Percentiles rank a stretch among this genome's conserved stretches.
phyloP scores from a whole-genome alignment of 2,113 vertebrate genomes.

The Pangasianodon gigas region DNA sequence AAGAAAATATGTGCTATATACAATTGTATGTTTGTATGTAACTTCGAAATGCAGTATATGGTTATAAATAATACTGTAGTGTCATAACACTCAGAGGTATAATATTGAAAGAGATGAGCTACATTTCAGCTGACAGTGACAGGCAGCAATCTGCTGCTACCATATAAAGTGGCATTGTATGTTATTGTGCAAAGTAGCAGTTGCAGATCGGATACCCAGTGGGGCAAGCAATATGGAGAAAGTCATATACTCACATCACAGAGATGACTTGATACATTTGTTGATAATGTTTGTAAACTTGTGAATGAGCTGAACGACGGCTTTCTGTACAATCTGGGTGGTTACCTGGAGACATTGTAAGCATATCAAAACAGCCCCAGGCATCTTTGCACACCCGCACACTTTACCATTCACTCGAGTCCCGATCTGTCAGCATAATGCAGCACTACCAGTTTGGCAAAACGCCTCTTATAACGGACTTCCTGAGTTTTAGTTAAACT shows the following conservation, averaged over 20 bases:
- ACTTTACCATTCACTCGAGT: constrained; percentile 7
- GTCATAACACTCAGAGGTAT: background rate
- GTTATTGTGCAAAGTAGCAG: background rate
- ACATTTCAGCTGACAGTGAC: background rate
- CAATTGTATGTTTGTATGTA: background rate
- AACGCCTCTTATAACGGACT: background rate
- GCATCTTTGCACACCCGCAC: background rate
- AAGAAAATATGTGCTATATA: background rate
- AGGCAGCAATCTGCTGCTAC: background rate
- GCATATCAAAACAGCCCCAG: constrained; percentile 32
- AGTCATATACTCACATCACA: background rate
- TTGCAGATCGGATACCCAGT: background rate
- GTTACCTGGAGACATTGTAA: constrained; percentile 26
- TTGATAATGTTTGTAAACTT: background rate
- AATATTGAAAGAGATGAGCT: background rate
- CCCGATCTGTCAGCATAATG: constrained; percentile 17
- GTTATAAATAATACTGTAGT: background rate
- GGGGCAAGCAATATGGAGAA: too few species aligned
- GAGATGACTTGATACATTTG: background rate
- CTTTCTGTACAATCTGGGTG: background rate
- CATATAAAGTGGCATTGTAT: background rate
- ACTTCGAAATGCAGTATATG: background rate
- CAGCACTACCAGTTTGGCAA: background rate
- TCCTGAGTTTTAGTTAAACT: background rate
- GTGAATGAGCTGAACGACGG: background rate